phyloP scores from a whole-genome alignment of 2,113 vertebrate genomes.

The Paramormyrops kingsleyae region DNA sequence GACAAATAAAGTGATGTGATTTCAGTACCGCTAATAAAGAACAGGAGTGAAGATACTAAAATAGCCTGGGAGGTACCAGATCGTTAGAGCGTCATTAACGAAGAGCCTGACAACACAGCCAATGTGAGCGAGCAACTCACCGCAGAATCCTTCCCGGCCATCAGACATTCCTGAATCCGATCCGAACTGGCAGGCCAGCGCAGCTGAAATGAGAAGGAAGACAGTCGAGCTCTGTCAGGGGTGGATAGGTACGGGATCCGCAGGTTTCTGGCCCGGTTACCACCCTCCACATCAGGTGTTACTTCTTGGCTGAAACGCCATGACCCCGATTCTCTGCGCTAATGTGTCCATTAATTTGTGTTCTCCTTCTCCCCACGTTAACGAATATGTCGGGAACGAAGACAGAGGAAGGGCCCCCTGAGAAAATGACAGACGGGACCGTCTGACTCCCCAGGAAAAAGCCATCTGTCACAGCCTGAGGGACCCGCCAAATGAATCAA shows the following conservation, averaged over 20 bases:
- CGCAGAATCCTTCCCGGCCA: constrained; percentile 69
- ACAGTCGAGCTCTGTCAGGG: not conserved
- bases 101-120: not conserved
- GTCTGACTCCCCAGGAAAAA: not conserved
- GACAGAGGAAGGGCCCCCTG: not conserved
- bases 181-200: constrained; percentile 67
- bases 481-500: not conserved
- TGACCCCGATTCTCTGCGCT: not conserved
- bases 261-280: not conserved
- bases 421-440: not conserved
- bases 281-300: not conserved
- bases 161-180: constrained; percentile 65
- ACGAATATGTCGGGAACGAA: not conserved
- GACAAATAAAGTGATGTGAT: not conserved
- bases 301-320: not conserved
- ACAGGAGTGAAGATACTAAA: not conserved
- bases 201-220: constrained; percentile 43
- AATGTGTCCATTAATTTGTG: not conserved
- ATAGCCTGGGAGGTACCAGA: not conserved
- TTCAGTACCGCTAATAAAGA: not conserved
- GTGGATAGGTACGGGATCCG: not conserved
- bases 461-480: constrained; percentile 6
- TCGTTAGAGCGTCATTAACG: not conserved
- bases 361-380: not conserved
- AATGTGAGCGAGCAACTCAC: constrained; percentile 39